Percentiles rank a stretch among this genome's conserved stretches.
These are phyloP conservation scores for Gymnocypris eckloni DNA, from an alignment of 2,797 vertebrate species.

Conservation along the genomic window DNA sequence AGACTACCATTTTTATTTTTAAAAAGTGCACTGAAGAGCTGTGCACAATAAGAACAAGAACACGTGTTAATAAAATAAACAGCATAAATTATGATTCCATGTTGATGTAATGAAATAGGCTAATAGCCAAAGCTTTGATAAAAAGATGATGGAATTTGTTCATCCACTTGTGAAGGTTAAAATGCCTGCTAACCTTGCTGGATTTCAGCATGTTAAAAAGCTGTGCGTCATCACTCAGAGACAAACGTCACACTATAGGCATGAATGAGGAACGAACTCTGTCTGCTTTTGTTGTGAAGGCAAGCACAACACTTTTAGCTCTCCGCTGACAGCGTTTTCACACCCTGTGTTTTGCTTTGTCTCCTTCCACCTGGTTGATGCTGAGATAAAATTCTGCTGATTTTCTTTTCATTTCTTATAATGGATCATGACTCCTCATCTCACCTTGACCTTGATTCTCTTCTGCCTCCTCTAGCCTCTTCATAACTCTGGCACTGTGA, in stretches of 20 bases:
- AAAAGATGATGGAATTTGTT: not conserved
- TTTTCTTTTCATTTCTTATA: conserved; percentile 30
- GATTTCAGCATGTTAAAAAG: not conserved
- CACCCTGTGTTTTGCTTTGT: not conserved
- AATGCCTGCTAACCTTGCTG: no score
- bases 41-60: not conserved
- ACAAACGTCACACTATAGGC: not conserved
- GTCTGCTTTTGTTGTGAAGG: not conserved
- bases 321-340: not conserved
- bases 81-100: not conserved
- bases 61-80: not conserved
- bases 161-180: not conserved
- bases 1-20: not conserved
- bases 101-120: conserved; percentile 28
- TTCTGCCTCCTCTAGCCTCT: conserved; percentile 30
- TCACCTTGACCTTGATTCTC: conserved; percentile 47
- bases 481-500: conserved; percentile 33
- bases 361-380: conserved; percentile 29
- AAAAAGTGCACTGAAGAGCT: not conserved
- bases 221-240: not conserved
- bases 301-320: not conserved
- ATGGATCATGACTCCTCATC: conserved; percentile 43
- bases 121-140: conserved; percentile 9
- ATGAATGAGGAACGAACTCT: not conserved
- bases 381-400: conserved; percentile 5